Conservation (phyloP, 2,888 invertebrate species). For the Standfussiana lucernea region DNA sequence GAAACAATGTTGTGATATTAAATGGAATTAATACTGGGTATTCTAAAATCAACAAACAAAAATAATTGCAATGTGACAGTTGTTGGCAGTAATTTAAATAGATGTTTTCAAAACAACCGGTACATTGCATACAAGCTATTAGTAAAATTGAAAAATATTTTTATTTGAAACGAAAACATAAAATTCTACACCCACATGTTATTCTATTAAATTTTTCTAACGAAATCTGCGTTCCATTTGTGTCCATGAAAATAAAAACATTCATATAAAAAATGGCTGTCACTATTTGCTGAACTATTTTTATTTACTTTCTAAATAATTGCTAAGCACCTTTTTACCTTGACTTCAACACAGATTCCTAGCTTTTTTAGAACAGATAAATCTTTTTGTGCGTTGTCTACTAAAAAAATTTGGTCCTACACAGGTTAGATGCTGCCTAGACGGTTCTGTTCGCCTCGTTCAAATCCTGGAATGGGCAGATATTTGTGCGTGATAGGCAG, state of each 20-base stretch:
- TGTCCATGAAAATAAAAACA: slow-evolving; percentile 11
- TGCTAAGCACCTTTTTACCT: neutral
- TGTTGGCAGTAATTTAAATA: slow-evolving; percentile 28
- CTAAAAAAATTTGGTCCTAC: neutral
- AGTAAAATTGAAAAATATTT: slow-evolving; percentile 18
- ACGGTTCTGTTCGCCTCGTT: neutral
- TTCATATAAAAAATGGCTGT: slow-evolving; percentile 23
- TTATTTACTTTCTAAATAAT: neutral
- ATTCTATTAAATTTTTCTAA: slow-evolving; percentile 15
- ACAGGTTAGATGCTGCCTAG: neutral
- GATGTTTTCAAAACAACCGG: slow-evolving; percentile 29
- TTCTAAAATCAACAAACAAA: slow-evolving; percentile 14
- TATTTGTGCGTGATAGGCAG: neutral
- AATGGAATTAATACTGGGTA: neutral
- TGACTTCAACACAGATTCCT: neutral
- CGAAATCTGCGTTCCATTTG: slow-evolving; percentile 19
- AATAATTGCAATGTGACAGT: slow-evolving; percentile 8
- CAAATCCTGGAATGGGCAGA: neutral
- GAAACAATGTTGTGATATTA: neutral
- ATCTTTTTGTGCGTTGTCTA: neutral
- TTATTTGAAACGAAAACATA: slow-evolving; percentile 1
- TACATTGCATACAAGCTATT: slow-evolving; percentile 3
- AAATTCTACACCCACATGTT: slow-evolving; percentile 17
- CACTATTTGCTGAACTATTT: slow-evolving; percentile 1
- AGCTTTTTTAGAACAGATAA: neutral